Conservation (phyloP, 2,797 vertebrate species). For the Rhynchotus rufescens region DNA sequence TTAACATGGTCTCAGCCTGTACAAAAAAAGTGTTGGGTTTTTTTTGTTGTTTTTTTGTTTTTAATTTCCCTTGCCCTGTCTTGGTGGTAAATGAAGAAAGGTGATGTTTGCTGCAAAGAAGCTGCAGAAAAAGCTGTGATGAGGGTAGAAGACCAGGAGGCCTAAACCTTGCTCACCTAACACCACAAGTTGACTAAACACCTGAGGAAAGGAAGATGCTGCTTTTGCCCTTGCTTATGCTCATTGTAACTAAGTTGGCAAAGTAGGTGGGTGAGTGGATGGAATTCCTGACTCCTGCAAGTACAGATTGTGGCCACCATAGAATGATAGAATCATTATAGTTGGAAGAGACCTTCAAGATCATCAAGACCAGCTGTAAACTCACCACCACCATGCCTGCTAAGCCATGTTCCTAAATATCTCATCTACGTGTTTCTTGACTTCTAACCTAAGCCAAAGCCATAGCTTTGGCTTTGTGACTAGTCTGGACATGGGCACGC, state of each 20-base stretch:
- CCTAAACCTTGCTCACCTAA: not conserved
- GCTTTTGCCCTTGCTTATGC: not conserved
- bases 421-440: too few species aligned
- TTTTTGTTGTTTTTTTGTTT: not conserved
- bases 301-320: not conserved
- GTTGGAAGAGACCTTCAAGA: too few species aligned
- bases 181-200: not conserved
- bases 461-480: not conserved
- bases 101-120: not conserved
- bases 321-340: too few species aligned
- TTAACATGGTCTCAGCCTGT: not conserved
- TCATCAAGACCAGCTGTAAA: too few species aligned
- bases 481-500: fast-evolving
- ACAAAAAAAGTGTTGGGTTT: not conserved
- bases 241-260: too few species aligned
- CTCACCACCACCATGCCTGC: too few species aligned
- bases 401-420: too few species aligned
- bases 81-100: not conserved
- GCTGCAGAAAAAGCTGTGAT: not conserved
- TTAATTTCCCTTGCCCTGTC: not conserved
- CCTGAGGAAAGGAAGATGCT: not conserved
- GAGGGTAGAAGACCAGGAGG: not conserved
- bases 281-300: not conserved
- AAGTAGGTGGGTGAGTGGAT: not conserved
- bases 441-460: not conserved